Base-by-base conservation (phyloP, 2,113 vertebrate genomes). In the Eptesicus fuscus region DNA sequence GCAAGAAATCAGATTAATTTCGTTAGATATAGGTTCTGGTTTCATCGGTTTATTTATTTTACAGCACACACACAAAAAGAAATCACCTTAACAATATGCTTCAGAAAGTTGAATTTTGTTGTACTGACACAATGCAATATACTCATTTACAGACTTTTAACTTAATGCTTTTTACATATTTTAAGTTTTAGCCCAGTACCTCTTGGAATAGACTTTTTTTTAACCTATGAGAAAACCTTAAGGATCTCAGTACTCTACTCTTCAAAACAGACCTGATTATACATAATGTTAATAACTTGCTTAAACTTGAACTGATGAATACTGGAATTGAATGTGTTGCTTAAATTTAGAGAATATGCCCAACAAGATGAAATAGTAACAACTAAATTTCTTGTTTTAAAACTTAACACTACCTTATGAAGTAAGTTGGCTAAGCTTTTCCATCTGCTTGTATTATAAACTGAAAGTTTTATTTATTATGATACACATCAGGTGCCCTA, bases 261-360 rank as follows among this genome's bases (percentile, higher is more conserved):
- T 91, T 92, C 76, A 82, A 95, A 90, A 92, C 0, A 95, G 73
- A 91, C 7, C 9, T 32, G 23, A 89, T 49, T 65, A 10, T 10
- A 30, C 20, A 96, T 51, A 8, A 94, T 91, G 97, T 96, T 71
- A 96, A 90, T 88, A 95, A 85, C 40, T 59, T 95, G 20, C 83
- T 97, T 96, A 67, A 95, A 95, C 67, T 69, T 88, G 51, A 49
- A 89, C 11, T 93, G 80, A 80, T 59, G 85, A 98, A 95, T 83
- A 35, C 35, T 95, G 37, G 12, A 91, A 92, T 69, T 93, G 40
- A 96, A 91, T 90, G 12, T 30, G 30, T 86, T 71, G 53, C 18
- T 96, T 65, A 93, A 83, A 93, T n/a, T 91, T 71, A 49, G 83
- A 63, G 73, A 30, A 14, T 96, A 71, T 90, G 13, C 42, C 14